These are phyloP conservation scores for Isichthys henryi DNA, from an alignment of 2,113 vertebrate genomes.

Conservation along the genomic window DNA sequence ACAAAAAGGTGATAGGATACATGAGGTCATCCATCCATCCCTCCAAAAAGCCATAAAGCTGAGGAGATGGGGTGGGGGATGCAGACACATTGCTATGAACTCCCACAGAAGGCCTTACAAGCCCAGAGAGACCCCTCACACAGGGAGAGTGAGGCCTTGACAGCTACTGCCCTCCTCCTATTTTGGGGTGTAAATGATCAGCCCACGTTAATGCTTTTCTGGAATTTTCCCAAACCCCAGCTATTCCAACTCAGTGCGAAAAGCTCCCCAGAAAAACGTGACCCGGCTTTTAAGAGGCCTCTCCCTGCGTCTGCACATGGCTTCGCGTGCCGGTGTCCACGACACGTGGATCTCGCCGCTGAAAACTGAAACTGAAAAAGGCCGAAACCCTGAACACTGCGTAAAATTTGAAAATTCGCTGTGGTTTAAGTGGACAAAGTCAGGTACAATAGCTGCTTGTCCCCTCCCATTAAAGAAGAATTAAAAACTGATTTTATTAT, in stretches of 20 bases:
- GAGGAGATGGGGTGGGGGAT: not conserved
- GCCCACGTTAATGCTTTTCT: constrained; percentile 35
- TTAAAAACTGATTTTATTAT: not conserved
- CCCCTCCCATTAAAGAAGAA: not conserved
- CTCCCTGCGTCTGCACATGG: not conserved
- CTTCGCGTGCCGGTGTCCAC: no score
- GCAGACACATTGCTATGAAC: not conserved
- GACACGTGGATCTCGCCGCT: no score
- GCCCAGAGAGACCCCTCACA: not conserved
- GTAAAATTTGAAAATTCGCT: not conserved
- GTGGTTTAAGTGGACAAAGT: not conserved
- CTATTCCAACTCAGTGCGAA: not conserved
- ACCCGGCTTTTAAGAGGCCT: not conserved
- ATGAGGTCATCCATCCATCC: not conserved
- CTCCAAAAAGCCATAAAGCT: not conserved
- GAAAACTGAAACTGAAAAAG: not conserved
- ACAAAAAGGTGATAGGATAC: no score
- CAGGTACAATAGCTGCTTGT: not conserved
- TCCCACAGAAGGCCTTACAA: not conserved
- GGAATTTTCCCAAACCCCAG: not conserved
- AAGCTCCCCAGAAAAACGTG: not conserved
- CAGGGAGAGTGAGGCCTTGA: not conserved
- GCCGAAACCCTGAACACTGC: not conserved
- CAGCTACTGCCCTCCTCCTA: not conserved
- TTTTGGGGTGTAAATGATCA: constrained; percentile 36